phyloP scores from a whole-genome alignment of 1,140 invertebrate species.

The Pseudomyrmex dendroicus region DNA sequence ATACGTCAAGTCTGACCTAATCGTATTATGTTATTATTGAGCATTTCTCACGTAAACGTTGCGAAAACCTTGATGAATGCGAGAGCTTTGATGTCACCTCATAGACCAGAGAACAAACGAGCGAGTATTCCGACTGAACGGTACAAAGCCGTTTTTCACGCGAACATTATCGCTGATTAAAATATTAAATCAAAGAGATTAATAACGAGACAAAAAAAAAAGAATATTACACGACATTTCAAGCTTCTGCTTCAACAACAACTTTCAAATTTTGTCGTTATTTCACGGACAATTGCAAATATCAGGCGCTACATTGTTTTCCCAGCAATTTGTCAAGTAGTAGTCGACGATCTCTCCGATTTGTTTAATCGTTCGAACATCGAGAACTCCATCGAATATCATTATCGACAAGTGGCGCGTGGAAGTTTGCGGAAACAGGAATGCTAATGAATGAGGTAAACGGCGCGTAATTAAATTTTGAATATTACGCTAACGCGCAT shows the following conservation, averaged over 20 bases:
- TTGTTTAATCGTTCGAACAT: slow-evolving; percentile 11
- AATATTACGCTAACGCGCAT: slow-evolving; percentile 13
- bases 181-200: background rate
- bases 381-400: slow-evolving; percentile 20
- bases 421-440: slow-evolving; percentile 13
- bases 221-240: no score
- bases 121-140: background rate
- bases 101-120: background rate
- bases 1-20: slow-evolving; percentile 30
- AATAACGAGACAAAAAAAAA: background rate
- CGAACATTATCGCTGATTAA: background rate
- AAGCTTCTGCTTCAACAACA: no score
- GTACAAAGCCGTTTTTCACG: background rate
- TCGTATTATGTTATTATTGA: background rate
- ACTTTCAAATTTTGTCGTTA: background rate
- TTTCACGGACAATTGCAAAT: background rate
- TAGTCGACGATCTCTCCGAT: background rate
- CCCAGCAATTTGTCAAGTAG: slow-evolving; percentile 11
- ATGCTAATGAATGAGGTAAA: slow-evolving; percentile 45
- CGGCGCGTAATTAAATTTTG: slow-evolving; percentile 42
- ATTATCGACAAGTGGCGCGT: background rate
- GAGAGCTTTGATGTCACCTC: background rate
- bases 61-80: slow-evolving; percentile 19
- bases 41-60: background rate
- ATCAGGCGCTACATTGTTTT: background rate